A percentile compares a stretch with the other conserved stretches of the same genome.
These are phyloP conservation scores for Muricea muricata DNA, from an alignment of 92 coral and sea anemone species.

Conservation along the genomic window DNA sequence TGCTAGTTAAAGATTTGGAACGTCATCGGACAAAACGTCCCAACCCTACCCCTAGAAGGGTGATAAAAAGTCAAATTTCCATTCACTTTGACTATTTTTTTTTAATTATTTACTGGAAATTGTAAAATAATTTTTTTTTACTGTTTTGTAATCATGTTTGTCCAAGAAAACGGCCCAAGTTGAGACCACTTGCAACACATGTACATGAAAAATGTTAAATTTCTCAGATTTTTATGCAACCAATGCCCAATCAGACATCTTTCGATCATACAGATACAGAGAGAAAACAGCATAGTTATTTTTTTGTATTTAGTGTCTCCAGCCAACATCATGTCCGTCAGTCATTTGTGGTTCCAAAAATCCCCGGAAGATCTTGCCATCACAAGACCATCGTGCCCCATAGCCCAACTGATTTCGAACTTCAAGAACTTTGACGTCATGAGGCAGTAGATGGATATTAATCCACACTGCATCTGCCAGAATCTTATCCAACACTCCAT, in stretches of 20 bases:
- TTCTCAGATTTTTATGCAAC: no score
- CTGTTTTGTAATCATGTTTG: not conserved
- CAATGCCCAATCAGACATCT: no score
- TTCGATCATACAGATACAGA: no score
- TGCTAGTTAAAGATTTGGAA: not conserved
- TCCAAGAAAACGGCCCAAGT: not conserved
- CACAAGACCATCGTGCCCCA: slow-evolving; percentile 91
- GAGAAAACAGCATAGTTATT: no score
- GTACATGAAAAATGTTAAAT: no score
- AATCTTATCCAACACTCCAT: slow-evolving; percentile 57
- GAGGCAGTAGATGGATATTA: slow-evolving; percentile 82
- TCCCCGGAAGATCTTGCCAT: slow-evolving; percentile 86
- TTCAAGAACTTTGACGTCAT: slow-evolving; percentile 83
- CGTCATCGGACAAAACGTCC: not conserved
- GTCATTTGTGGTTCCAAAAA: slow-evolving; percentile 94
- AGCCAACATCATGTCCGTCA: slow-evolving; percentile 83
- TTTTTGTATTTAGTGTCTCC: slow-evolving; percentile 97
- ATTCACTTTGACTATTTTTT: no score
- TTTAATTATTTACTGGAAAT: no score
- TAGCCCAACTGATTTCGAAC: slow-evolving; percentile 85
- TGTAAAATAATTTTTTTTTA: not conserved
- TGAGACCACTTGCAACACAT: not conserved
- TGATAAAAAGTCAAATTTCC: not conserved
- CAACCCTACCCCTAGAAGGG: not conserved
- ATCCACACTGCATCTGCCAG: slow-evolving; percentile 85